Conservation (phyloP, 2,888 invertebrate genomes). For the Ophraella communa region DNA sequence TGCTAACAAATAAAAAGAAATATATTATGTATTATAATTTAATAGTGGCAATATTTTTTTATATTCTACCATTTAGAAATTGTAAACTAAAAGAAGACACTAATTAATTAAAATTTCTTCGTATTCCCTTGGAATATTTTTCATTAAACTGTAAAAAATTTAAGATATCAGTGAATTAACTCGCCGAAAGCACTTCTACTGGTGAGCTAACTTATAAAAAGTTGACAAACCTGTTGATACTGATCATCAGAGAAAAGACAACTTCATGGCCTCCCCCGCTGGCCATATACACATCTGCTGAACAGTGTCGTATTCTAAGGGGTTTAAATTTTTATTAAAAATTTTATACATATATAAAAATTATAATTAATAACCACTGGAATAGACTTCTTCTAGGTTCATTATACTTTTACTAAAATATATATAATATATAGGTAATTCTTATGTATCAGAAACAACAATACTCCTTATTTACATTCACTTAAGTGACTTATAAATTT, state of each 20-base stretch:
- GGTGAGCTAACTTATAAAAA: slow-evolving; percentile 23
- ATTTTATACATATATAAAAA: not conserved
- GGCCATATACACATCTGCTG: slow-evolving; percentile 34
- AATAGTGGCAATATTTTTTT: too few species aligned
- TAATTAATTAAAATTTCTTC: too few species aligned
- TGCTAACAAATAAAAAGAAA: too few species aligned
- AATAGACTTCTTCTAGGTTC: too few species aligned
- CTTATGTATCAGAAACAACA: too few species aligned
- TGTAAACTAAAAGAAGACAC: too few species aligned
- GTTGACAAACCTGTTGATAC: slow-evolving; percentile 38
- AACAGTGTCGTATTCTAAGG: slow-evolving; percentile 14
- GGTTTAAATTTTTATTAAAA: not conserved
- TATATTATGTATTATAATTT: too few species aligned
- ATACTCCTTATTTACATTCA: not conserved
- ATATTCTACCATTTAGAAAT: too few species aligned
- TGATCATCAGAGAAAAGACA: slow-evolving; percentile 33
- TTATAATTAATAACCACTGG: too few species aligned
- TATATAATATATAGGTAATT: too few species aligned
- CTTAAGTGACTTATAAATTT: slow-evolving; percentile 4
- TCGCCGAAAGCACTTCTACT: slow-evolving; percentile 4
- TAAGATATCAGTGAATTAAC: slow-evolving; percentile 17
- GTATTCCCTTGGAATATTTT: not conserved
- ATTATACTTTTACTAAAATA: too few species aligned
- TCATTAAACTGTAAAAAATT: not conserved
- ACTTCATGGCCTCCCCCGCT: slow-evolving; percentile 38